These are phyloP conservation scores for Phalacrocorax brasilianus DNA, from an alignment of 2,113 vertebrate genomes.

Conservation along the genomic window DNA sequence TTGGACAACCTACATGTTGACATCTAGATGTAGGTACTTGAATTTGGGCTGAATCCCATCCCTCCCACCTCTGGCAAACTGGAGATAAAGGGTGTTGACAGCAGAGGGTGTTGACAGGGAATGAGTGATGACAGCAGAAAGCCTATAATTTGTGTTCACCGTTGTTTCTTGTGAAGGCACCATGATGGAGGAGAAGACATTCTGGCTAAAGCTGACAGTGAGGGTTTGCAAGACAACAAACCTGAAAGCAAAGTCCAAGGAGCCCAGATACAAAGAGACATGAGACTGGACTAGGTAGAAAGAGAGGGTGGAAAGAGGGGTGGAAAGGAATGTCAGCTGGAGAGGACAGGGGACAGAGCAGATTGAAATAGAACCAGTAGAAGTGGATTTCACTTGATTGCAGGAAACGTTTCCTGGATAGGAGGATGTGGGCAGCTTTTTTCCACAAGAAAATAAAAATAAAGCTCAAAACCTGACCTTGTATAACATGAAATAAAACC, in stretches of 20 bases:
- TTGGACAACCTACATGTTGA: not conserved
- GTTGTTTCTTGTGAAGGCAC: not conserved
- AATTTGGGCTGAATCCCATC: not conserved
- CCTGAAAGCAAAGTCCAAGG: not conserved
- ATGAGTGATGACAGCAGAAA: not conserved
- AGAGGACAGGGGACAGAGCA: not conserved
- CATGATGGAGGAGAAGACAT: not conserved
- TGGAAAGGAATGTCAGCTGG: not conserved
- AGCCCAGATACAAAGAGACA: not conserved
- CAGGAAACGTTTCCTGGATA: not conserved
- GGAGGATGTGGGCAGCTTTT: not conserved
- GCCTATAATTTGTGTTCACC: not conserved
- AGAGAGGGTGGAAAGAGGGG: not conserved
- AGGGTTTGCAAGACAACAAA: not conserved
- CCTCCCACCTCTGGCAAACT: not conserved
- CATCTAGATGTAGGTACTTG: not conserved
- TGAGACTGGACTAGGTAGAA: not conserved
- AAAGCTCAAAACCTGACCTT: not conserved
- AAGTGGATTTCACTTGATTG: not conserved
- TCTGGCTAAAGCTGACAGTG: not conserved
- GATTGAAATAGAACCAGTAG: not conserved
- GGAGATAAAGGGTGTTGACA: slow-evolving; percentile 31
- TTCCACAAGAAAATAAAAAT: not conserved
- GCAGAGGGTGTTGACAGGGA: slow-evolving; percentile 13
- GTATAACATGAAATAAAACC: not conserved